These are phyloP conservation scores for Drosophila setosimentum DNA, from an alignment of 2,888 invertebrate genomes.

Conservation along the genomic window DNA sequence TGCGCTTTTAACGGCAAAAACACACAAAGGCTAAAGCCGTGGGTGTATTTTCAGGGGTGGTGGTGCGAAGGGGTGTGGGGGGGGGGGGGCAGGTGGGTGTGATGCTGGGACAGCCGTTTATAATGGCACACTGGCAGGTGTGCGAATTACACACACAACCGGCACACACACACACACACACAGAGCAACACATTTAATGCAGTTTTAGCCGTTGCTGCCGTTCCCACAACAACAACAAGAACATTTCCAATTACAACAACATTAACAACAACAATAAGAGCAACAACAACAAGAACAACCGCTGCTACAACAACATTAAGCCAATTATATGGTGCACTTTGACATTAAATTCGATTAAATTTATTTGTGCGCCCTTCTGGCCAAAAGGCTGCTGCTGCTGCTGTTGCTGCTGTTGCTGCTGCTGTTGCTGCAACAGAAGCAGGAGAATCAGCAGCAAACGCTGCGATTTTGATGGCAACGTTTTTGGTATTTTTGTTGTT, in stretches of 20 bases:
- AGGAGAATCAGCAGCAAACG: conserved; percentile 25
- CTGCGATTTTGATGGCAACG: conserved; percentile 35
- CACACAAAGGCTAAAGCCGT: conserved; percentile 59
- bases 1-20: conserved; percentile 75
- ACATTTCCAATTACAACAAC: neutral
- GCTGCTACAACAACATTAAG: conserved; percentile 55
- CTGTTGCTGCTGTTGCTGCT: conserved; percentile 5
- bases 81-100: neutral
- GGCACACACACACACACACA: neutral
- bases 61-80: neutral
- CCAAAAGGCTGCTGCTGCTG: conserved; percentile 38
- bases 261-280: conserved; percentile 2
- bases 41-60: neutral
- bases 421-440: conserved; percentile 20
- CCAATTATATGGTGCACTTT: conserved; percentile 78
- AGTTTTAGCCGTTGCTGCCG: conserved; percentile 45
- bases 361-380: conserved; percentile 62
- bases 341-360: conserved; percentile 79
- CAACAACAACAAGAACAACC: conserved; percentile 10
- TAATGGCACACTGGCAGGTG: conserved; percentile 35
- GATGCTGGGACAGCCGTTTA: conserved; percentile 10
- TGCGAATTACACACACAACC: conserved; percentile 24
- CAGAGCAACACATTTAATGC: conserved; percentile 42
- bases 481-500: conserved; percentile 25
- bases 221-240: conserved; percentile 7